Percentiles rank a stretch among this genome's conserved stretches.
Evolutionary conservation across 2,113 vertebrate species (phyloP).

Genomic region (Carollia perspicillata): DNA sequence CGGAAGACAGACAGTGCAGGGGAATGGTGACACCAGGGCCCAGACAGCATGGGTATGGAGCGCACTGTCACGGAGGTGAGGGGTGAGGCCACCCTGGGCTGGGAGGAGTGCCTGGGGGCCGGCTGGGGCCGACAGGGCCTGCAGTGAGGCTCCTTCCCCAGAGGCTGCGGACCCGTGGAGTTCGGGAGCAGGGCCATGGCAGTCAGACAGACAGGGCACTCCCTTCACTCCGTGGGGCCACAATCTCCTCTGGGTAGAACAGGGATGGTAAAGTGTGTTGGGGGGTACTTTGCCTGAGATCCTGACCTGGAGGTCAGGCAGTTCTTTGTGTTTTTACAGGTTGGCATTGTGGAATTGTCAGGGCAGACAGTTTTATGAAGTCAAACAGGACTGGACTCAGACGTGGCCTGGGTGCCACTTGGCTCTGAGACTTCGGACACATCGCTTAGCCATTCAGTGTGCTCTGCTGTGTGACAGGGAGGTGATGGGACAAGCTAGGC

Average conservation of each 20-base stretch:
- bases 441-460: rapidly evolving
- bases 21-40: background rate
- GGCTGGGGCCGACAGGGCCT: too few relatives aligned
- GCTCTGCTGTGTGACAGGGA: background rate
- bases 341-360: background rate
- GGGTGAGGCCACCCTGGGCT: background rate
- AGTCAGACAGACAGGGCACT: too few relatives aligned
- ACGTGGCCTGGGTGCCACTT: background rate
- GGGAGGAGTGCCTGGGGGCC: background rate
- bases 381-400: background rate
- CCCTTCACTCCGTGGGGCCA: background rate
- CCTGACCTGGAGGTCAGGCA: background rate
- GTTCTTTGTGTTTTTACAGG: too few relatives aligned
- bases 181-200: too few relatives aligned
- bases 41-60: background rate
- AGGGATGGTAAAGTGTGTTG: background rate
- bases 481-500: too few relatives aligned
- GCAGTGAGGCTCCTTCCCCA: background rate
- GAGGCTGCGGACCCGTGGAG: background rate
- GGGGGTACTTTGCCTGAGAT: too few relatives aligned
- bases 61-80: background rate
- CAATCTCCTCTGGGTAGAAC: background rate
- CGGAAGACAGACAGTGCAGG: too few relatives aligned
- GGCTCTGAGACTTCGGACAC: too few relatives aligned
- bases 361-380: background rate